Evolutionary conservation across 2,888 invertebrate species (phyloP).

Genomic region (Conchocele bisecta): DNA sequence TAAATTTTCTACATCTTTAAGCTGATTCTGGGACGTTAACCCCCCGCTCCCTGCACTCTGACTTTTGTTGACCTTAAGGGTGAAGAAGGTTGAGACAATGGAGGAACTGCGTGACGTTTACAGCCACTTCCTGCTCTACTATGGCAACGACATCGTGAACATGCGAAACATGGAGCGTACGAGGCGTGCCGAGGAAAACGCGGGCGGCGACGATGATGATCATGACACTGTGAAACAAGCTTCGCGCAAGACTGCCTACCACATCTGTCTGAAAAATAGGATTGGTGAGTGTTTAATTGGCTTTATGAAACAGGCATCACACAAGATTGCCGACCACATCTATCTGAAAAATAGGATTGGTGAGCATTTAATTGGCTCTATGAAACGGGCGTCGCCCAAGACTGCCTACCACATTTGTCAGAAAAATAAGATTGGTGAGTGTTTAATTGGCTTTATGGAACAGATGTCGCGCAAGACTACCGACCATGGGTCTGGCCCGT

Average conservation of each 20-base stretch:
- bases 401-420: slow-evolving; percentile 95
- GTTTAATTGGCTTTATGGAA: slow-evolving; percentile 85
- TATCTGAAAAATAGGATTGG: slow-evolving; percentile 92
- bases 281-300: slow-evolving; percentile 83
- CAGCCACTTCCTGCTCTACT: slow-evolving; percentile 96
- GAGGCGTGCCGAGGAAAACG: slow-evolving; percentile 62
- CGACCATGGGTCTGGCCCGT: slow-evolving; percentile 85
- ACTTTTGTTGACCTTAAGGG: slow-evolving; percentile 65
- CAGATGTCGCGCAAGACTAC: slow-evolving; percentile 94
- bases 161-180: slow-evolving; percentile 85
- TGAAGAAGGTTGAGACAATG: slow-evolving; percentile 83
- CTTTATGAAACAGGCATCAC: slow-evolving; percentile 91
- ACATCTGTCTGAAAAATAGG: slow-evolving; percentile 92
- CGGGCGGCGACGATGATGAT: slow-evolving; percentile 62
- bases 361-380: slow-evolving; percentile 76
- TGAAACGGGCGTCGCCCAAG: slow-evolving; percentile 93
- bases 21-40: neutral
- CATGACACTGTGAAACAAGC: slow-evolving; percentile 89
- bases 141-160: slow-evolving; percentile 87
- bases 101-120: slow-evolving; percentile 97
- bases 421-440: slow-evolving; percentile 89
- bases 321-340: slow-evolving; percentile 94
- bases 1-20: neutral
- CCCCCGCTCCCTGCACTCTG: too few species aligned
- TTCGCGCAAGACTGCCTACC: slow-evolving; percentile 93